These are phyloP conservation scores for Eremobia ochroleuca DNA, from an alignment of 2,888 invertebrate genomes.

Conservation along the genomic window DNA sequence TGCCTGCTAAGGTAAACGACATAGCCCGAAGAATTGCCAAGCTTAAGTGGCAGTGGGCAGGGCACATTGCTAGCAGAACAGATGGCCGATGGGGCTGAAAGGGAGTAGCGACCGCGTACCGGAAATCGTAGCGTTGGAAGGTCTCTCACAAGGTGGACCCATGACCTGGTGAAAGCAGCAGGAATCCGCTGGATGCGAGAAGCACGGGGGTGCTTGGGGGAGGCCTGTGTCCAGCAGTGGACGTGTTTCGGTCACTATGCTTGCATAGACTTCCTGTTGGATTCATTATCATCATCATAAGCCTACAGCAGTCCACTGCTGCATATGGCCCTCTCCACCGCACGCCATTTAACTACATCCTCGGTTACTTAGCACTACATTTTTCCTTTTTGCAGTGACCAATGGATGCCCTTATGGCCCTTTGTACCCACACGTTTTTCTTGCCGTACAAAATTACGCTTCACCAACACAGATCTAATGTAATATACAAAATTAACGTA, in stretches of 20 bases:
- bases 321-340: not conserved
- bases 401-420: too few species aligned
- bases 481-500: too few species aligned
- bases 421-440: too few species aligned
- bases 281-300: not conserved
- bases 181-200: too few species aligned
- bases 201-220: too few species aligned
- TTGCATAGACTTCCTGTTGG: not conserved
- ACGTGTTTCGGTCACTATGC: not conserved
- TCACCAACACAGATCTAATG: too few species aligned
- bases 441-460: too few species aligned
- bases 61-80: not conserved
- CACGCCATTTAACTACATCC: not conserved
- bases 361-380: not conserved
- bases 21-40: not conserved
- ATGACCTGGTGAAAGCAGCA: not conserved
- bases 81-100: not conserved
- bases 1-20: not conserved
- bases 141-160: not conserved
- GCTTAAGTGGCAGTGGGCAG: not conserved
- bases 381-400: not conserved
- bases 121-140: not conserved
- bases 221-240: not conserved
- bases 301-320: not conserved
- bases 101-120: not conserved